Base-by-base conservation (phyloP, 2,113 vertebrate genomes). In the Eonycteris spelaea region DNA sequence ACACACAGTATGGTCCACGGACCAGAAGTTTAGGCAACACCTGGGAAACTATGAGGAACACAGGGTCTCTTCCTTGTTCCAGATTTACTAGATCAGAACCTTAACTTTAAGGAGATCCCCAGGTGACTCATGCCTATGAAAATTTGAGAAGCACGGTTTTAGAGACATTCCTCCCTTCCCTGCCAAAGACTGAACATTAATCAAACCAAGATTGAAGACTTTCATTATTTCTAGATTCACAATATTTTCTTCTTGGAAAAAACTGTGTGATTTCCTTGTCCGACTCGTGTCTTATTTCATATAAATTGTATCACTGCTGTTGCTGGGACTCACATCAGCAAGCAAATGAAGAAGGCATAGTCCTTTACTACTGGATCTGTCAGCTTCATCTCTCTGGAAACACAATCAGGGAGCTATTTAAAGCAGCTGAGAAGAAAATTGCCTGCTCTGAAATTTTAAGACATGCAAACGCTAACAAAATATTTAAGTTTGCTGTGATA, bases 381-480 rank as follows among this genome's bases (percentile, higher is more conserved):
- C 83, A 84, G 33, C 65, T 97, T 95, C 16, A 11, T 95, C 51
- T 87, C 40, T 92, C 51, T 26, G 26, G 79, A 94, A 86, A 63
- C 18, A 43, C 75, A 83, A 86, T 85, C 40, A 91, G 65, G 63
- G 84, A 88, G 45, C 45, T 53, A 61, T 78, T 85, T 89, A 82
- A 82, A 91, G 74, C 26, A 73, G 77, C 53, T 16, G 11, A 95
- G 74, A 92, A 65, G 59, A 86, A 94, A 93, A 86, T 35, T 45
- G 74, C 78, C 68, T 59, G 59, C 68, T 96, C 59, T 94, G 89
- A 93, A 84, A 91, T 77, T 84, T 95, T 86, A 95, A 80, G 57
- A 3, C 53, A 85, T 77, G 48, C 30, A 95, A 80, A 87, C 0
- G 12, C 80, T 86, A 95, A 87, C 57, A 87, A 77, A 96, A 92